Conservation (phyloP, 2,113 vertebrate species). For the Orientallactaga bullata region DNA sequence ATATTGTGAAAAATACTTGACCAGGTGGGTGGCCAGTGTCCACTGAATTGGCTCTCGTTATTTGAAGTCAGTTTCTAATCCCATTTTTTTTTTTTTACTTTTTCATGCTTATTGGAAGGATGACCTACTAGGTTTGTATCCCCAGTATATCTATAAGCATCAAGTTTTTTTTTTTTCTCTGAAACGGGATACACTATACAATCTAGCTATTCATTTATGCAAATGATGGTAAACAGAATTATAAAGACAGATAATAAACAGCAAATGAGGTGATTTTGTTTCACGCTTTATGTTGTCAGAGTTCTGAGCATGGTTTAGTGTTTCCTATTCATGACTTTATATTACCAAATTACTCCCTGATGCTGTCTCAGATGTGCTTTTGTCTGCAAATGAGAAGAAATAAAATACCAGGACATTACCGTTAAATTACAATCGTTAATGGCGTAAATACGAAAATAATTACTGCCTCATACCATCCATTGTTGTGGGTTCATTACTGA, state of each 20-base stretch:
- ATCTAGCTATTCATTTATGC: slow-evolving; percentile 83
- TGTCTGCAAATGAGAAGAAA: slow-evolving; percentile 87
- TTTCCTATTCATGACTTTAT: slow-evolving; percentile 85
- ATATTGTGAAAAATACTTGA: slow-evolving; percentile 50
- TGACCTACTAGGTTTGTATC: slow-evolving; percentile 27
- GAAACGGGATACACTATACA: slow-evolving; percentile 80
- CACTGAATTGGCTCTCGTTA: not conserved
- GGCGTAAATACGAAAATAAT: slow-evolving; percentile 89
- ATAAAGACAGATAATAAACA: slow-evolving; percentile 85
- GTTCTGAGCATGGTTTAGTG: slow-evolving; percentile 87
- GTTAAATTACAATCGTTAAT: slow-evolving; percentile 86
- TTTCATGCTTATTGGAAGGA: slow-evolving; percentile 43
- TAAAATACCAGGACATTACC: slow-evolving; percentile 86
- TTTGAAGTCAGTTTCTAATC: slow-evolving; percentile 54
- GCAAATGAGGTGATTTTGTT: slow-evolving; percentile 82
- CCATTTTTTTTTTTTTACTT: not conserved
- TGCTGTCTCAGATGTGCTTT: slow-evolving; percentile 87
- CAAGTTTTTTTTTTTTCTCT: slow-evolving; percentile 60
- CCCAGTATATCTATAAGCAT: slow-evolving; percentile 60
- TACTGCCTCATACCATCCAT: slow-evolving; percentile 88
- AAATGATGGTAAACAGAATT: slow-evolving; percentile 82
- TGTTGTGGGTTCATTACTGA: slow-evolving; percentile 88
- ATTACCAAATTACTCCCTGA: slow-evolving; percentile 81
- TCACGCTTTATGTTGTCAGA: slow-evolving; percentile 83
- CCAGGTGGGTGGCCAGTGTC: slow-evolving; percentile 51